Base-by-base conservation (phyloP, 2,113 vertebrate species). In the Chaetops frenatus region DNA sequence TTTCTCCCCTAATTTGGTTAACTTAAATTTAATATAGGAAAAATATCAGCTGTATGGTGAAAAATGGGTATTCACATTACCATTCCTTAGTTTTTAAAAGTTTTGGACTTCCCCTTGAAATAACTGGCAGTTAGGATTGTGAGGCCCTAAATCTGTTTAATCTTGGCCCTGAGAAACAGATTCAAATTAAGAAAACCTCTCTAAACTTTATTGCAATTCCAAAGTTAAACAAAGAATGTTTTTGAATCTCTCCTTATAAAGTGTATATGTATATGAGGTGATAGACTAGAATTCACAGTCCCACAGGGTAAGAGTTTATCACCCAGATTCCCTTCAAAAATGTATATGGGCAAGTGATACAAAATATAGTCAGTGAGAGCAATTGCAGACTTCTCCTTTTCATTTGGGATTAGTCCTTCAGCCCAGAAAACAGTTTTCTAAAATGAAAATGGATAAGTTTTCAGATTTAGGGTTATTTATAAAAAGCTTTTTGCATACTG, bases 361-460 rank as follows among this genome's bases (percentile, higher is more conserved):
- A 24, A 90, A 95, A 71, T 51, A 66, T 27, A 22, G 2, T 72
- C 31, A 45, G 14, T 47, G 28, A 88, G 47, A 79, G 42, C 42
- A 95, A 90, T 77, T 88, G 54, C 50, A 94, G 53, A 51, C 12
- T 72, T 87, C 8, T 92, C 12, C 4, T 73, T 81, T 67, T 66
- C 40, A 83, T 86, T 78, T 79, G 36, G 29, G 71, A 87, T 21
- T 61, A 81, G 84, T 81, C 53, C 86, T 93, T 92, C 42, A 83
- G 64, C 31, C 48, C 81, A 36, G 33, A 86, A 90, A 78, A 76
- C 8, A 57, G 71, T 81, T 94, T 85, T 87, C 50, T 66, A 45
- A 92, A 95, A 83, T 51, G 16, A 84, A 93, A 97, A 95, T 72
- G 2, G 73, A 82, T 73, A 86, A 9, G 19, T 77, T 90, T 89